Base-by-base conservation (phyloP, 2,113 vertebrate genomes). In the Python bivittatus region DNA sequence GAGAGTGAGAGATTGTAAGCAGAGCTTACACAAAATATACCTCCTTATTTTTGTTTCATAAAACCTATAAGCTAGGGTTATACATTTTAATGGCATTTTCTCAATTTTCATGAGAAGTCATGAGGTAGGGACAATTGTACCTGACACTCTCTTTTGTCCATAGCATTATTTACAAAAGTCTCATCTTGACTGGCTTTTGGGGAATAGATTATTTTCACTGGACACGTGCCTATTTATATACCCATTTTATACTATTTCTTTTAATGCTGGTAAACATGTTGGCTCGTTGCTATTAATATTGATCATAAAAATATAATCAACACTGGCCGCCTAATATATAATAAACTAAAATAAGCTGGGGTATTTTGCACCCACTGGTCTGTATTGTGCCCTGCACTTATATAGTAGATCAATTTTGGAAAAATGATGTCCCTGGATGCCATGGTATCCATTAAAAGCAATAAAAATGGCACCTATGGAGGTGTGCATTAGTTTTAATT, bases 321-420 rank as follows among this genome's bases (percentile, higher is more conserved):
- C 44, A 38, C 48, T 94, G 93, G 93, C 91, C 87, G 91, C 89
- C 90, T 95, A 92, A 95, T 92, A 96, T 22, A 38, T 15, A 38
- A 88, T 44, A 44, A 61, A 12, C 12, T 60, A 1, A 0, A 15
- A 23, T 10, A 11, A 56, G 17, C 53, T 38, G 86, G 54, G 17
- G 42, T 17, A 9, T 84, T 84, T 84, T 85, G 44, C 2, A 48
- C 52, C 12, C 48, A 4, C 15, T 85, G 33, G 17, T 48, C 42
- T 48, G 38, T 27, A 48, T 17, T 48, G 83, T 27, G 13, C 25
- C 23, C 9, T 29, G 84, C 10, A 84, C 44, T 58, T 2, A 48
- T 48, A 48, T 48, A 48, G 48, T 48, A 48, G 48, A 48, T 48
- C 5, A 3, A 48, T 5, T 48, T 48, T 48, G 48, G 48, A 48